Evolutionary conservation across 1,140 invertebrate species (phyloP), one percentile per base, ranked within the genome.

Genomic region (Parapsyche elsis): DNA sequence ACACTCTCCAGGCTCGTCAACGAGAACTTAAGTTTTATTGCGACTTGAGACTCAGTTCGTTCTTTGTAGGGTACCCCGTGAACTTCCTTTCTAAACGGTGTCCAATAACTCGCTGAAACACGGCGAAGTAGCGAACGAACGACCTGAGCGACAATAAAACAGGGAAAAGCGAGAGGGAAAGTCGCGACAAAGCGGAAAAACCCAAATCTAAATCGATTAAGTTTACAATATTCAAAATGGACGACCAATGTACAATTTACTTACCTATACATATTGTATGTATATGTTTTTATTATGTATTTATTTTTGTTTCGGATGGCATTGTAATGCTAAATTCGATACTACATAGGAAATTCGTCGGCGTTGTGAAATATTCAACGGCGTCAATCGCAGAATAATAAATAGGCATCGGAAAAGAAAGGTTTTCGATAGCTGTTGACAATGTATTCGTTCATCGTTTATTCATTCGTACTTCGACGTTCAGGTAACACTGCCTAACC

Each of bases 401-500:
- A 53, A 53, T 16, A 16, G 16, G 16, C 49, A 53, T 2, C 49
- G 2, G 12, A 53, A 16, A 53, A 53, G 49, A 67, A 67, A 67
- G 61, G 24, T 67, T 67, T 10, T 10, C 12, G n/a, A 67, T 23
- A 1, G 19, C 61, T 77, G 26, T 21, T 61, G 57, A 30, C 23
- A 76, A 71, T 73, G 71, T 75, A 61, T 64, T 75, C 79, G 45
- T 64, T 80, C 79, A 80, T 80, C 76, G 79, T 61, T 80, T 80
- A 80, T 80, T 80, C 79, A 80, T 80, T 76, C 79, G 21, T 61
- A 24, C 21, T 38, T 38, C 7, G 30, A 1, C 24, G 73, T 64
- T 70, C 45, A 67, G 45, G 73, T 76, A 80, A 76, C 49, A 24
- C 21, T 70, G 44, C 71, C 71, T 75, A 44, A 74, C 79, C 71